phyloP scores from a whole-genome alignment of 2,888 invertebrate species.

The Heliconius erato region DNA sequence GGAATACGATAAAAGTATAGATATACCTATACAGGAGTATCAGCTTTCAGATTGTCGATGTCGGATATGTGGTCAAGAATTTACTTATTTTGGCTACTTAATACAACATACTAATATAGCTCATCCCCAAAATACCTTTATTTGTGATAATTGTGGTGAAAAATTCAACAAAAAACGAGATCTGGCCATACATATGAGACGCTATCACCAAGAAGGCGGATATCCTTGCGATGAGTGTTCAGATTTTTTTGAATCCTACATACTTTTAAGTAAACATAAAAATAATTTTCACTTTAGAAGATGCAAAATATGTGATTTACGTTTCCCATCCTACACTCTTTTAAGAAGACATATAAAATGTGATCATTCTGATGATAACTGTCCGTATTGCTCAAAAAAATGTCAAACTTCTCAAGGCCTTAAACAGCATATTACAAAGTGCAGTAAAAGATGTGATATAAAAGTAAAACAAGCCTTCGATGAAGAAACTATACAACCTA shows the following conservation, averaged over 20 bases:
- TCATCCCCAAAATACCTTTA: constrained; percentile 69
- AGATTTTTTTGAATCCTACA: constrained; percentile 61
- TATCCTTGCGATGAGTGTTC: constrained; percentile 71
- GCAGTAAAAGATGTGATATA: constrained; percentile 63
- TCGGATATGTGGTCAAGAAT: constrained; percentile 67
- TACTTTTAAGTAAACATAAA: constrained; percentile 62
- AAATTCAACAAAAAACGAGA: constrained; percentile 71
- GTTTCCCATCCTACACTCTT: constrained; percentile 63
- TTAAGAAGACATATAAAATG: constrained; percentile 66
- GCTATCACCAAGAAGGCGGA: constrained; percentile 66
- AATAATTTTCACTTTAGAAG: constrained; percentile 68
- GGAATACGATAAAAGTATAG: constrained; percentile 68
- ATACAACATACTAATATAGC: constrained; percentile 68
- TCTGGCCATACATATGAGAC: constrained; percentile 67
- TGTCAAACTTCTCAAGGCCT: constrained; percentile 69
- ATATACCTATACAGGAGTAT: constrained; percentile 70
- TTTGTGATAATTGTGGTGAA: constrained; percentile 72
- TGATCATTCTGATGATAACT: constrained; percentile 68
- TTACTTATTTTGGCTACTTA: constrained; percentile 69
- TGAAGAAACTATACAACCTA: constrained; percentile 54
- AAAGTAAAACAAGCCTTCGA: constrained; percentile 50
- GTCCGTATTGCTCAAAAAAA: constrained; percentile 70
- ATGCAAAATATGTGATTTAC: constrained; percentile 67
- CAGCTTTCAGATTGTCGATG: constrained; percentile 69
- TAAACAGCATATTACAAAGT: constrained; percentile 68